Evolutionary conservation across 2,113 vertebrate genomes (phyloP).

Genomic region (Cichladusa arquata): DNA sequence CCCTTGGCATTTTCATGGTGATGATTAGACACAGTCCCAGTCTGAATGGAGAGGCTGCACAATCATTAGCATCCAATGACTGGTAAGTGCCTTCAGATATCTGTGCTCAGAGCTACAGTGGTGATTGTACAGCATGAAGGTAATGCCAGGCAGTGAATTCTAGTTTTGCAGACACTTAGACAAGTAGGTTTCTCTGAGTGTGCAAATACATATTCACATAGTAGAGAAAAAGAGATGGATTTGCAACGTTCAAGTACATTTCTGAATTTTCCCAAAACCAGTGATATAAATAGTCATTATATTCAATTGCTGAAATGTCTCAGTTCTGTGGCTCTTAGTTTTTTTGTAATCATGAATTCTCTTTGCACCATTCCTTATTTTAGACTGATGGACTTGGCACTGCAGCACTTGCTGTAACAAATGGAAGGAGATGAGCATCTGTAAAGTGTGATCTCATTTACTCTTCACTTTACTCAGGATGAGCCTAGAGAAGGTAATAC

Average conservation of each 20-base stretch:
- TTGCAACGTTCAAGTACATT: not conserved
- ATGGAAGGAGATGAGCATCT: not conserved
- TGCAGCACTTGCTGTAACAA: not conserved
- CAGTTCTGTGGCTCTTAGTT: not conserved
- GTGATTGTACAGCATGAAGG: rapidly evolving
- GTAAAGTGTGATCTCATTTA: not conserved
- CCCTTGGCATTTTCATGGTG: not conserved
- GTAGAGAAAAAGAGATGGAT: not conserved
- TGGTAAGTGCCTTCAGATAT: not conserved
- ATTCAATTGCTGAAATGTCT: not conserved
- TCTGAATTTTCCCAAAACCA: not conserved
- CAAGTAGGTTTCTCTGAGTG: not conserved
- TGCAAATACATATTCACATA: not conserved
- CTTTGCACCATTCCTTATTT: not conserved
- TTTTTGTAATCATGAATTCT: not conserved
- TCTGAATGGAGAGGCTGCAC: not conserved
- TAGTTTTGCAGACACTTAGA: not conserved
- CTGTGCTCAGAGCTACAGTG: not conserved
- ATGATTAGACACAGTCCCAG: not conserved
- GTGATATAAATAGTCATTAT: not conserved
- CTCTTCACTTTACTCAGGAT: not conserved
- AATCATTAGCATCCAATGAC: not conserved
- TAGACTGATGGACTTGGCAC: not conserved
- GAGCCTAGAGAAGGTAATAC: not conserved
- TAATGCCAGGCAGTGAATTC: not conserved